Evolutionary conservation across 2,888 invertebrate genomes (phyloP), one percentile per base, ranked within the genome.

Genomic region (Candidula unifasciata): DNA sequence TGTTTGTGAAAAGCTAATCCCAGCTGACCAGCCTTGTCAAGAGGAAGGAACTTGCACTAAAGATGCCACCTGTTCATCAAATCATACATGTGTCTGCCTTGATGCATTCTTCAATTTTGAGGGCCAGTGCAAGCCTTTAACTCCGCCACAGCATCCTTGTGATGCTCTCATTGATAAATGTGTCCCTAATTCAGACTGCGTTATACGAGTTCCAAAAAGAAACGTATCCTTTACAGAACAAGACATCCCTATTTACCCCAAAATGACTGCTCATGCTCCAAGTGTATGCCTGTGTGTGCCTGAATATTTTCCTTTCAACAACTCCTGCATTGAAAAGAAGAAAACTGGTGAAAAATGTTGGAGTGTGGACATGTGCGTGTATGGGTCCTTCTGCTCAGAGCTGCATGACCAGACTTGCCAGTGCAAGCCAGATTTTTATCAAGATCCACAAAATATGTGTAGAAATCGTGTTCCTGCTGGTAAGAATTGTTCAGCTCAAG

Each of bases 331-430:
- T 0, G n/a, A 13, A 18, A 30, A 74, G 21, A 82, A 73, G 33
- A 80, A 78, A 54, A 74, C 60, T 18, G 79, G 74, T 6, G 86
- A 86, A 57, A 76, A 64, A n/a, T 86, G 86, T 73, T 84, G 84
- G 57, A 80, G 82, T 35, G 80, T 82, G 57, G 84, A 74, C n/a
- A 86, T 86, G 86, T 86, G 86, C 68, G 80, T 86, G 27, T 44
- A 37, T 21, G 82, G 82, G 35, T 78, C 86, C 1, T 78, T 79
- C 35, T 86, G 86, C 74, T 86, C 86, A 33, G 71, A 64, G 27
- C 44, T 66, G 0, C 68, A 66, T 6, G 84, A 80, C 74, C 82
- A 84, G 44, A 60, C 73, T 10, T 86, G 86, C 54, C 81, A 80
- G 64, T 86, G 86, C 33, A 57, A 82, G 69, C 60, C 71, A 2